Evolutionary conservation across 2,797 vertebrate species (phyloP).

Genomic region (Xiphorhynchus erythropygius): DNA sequence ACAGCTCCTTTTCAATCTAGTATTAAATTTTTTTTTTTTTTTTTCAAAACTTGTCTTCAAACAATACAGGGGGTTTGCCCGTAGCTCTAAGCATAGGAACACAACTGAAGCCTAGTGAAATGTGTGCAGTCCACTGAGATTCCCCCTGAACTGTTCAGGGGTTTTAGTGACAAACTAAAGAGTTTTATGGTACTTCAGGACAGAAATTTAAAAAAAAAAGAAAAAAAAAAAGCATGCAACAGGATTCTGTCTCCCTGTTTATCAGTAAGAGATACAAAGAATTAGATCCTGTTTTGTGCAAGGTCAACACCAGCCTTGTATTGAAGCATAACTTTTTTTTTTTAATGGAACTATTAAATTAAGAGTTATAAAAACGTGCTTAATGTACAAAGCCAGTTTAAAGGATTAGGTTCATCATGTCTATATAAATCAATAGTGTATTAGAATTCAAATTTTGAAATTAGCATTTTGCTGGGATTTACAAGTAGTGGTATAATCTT

Average conservation of each 20-base stretch:
- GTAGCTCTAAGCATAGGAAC: slow-evolving; percentile 2
- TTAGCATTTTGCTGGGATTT: slow-evolving; percentile 51
- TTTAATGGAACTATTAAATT: not conserved
- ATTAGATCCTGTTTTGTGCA: not conserved
- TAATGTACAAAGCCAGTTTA: slow-evolving; percentile 31
- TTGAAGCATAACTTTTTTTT: not conserved
- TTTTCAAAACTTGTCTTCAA: not conserved
- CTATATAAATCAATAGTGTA: slow-evolving; percentile 32
- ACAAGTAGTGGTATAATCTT: slow-evolving; percentile 40
- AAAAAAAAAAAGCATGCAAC: not conserved
- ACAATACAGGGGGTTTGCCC: not conserved
- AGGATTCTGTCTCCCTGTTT: slow-evolving; percentile 14
- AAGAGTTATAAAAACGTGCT: slow-evolving; percentile 7
- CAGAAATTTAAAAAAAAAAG: not conserved
- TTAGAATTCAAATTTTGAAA: slow-evolving; percentile 48
- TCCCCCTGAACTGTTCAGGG: not conserved
- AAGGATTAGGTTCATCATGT: slow-evolving; percentile 26
- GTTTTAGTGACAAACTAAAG: slow-evolving; percentile 41
- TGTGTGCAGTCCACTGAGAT: not conserved
- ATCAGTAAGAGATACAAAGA: slow-evolving; percentile 27
- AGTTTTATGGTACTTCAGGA: slow-evolving; percentile 7
- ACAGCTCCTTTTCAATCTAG: not conserved
- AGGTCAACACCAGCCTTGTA: slow-evolving; percentile 27
- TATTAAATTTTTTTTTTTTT: not conserved
- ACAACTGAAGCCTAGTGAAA: not conserved